Percentiles rank a stretch among this genome's conserved stretches.
These are phyloP conservation scores for Agriopis marginaria DNA, from an alignment of 2,888 invertebrate species.

Conservation along the genomic window DNA sequence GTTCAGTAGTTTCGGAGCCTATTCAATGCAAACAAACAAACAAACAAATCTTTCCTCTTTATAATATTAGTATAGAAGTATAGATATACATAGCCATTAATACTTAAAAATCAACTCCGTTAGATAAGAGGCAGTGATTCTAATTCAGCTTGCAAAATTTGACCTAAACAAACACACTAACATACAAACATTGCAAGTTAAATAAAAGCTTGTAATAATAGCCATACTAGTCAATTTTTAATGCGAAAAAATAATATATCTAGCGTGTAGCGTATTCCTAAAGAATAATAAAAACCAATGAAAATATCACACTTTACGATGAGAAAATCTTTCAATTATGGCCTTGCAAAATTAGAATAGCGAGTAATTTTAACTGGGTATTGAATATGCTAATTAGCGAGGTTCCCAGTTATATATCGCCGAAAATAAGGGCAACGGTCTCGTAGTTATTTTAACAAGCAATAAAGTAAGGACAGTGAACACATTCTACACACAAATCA, in stretches of 20 bases:
- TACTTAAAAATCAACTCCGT: too few species aligned
- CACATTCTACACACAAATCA: conserved; percentile 41
- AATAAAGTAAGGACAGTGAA: conserved; percentile 38
- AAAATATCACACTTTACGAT: conserved; percentile 12
- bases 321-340: conserved; percentile 10
- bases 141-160: too few species aligned
- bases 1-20: too few species aligned
- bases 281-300: conserved; percentile 1
- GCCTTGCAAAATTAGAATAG: conserved; percentile 9
- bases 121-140: too few species aligned
- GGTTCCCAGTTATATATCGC: conserved; percentile 35
- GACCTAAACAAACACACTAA: too few species aligned
- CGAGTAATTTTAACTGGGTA: conserved; percentile 22
- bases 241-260: background rate
- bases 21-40: too few species aligned
- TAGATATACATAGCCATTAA: too few species aligned
- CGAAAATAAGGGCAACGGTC: conserved; percentile 28
- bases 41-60: too few species aligned
- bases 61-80: too few species aligned
- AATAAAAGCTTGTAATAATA: background rate
- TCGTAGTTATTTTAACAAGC: conserved; percentile 35
- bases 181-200: too few species aligned
- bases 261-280: background rate
- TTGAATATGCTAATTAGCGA: conserved; percentile 28
- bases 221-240: background rate